Percentiles rank a stretch among this genome's conserved stretches.
phyloP scores from a whole-genome alignment of 2,113 vertebrate genomes.

The Callithrix jacchus region DNA sequence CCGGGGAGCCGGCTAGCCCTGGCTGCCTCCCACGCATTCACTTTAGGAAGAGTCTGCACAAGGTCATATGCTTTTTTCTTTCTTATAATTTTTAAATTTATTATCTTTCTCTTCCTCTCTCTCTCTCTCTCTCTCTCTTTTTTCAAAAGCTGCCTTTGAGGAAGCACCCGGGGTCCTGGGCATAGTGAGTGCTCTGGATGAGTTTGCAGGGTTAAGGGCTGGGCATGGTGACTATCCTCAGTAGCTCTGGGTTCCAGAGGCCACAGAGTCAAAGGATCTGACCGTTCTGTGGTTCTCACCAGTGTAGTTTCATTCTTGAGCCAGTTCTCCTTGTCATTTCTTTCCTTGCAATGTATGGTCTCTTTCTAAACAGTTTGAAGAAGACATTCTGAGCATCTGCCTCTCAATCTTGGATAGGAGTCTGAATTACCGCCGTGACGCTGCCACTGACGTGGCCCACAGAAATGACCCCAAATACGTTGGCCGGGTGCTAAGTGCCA shows the following conservation, averaged over 20 bases:
- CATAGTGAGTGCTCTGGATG: neutral
- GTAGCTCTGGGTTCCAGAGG: neutral
- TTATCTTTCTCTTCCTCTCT: no score
- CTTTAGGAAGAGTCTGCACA: no score
- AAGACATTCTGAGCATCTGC: conserved; percentile 81
- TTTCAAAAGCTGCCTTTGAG: no score
- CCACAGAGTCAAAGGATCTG: neutral
- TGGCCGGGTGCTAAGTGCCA: conserved; percentile 85
- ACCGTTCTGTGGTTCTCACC: neutral
- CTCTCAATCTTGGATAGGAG: conserved; percentile 84
- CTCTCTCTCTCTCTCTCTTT: no score
- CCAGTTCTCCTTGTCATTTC: neutral
- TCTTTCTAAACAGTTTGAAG: conserved; percentile 82
- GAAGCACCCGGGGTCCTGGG: neutral
- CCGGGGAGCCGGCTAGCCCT: neutral
- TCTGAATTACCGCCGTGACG: conserved; percentile 81
- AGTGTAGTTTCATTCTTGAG: neutral
- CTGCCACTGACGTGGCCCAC: conserved; percentile 78
- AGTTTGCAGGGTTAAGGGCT: neutral
- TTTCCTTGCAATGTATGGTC: neutral
- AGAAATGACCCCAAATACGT: conserved; percentile 84
- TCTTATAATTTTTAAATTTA: no score
- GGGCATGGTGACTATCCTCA: accelerated
- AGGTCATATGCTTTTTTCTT: neutral
- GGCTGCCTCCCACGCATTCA: no score